These are phyloP conservation scores for Dinothrombium tinctorium DNA, from an alignment of 1,140 invertebrate genomes.

Conservation along the genomic window DNA sequence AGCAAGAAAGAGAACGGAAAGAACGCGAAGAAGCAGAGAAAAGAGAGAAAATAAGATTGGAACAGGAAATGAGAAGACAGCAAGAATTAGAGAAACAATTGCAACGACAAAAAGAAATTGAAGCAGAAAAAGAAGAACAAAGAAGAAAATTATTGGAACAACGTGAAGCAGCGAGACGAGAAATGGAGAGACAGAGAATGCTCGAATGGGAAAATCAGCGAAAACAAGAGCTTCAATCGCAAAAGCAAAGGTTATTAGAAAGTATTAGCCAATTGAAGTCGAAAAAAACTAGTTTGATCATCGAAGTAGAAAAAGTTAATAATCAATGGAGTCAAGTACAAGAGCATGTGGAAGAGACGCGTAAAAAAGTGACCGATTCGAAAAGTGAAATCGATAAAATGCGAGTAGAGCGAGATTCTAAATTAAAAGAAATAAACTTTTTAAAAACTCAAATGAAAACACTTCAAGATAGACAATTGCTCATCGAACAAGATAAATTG, in stretches of 20 bases:
- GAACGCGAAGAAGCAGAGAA: conserved; percentile 66
- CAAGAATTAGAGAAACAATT: conserved; percentile 42
- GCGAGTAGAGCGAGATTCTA: conserved; percentile 62
- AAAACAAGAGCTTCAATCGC: conserved; percentile 53
- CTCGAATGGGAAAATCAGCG: conserved; percentile 88
- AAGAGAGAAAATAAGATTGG: conserved; percentile 42
- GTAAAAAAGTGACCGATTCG: conserved; percentile 63
- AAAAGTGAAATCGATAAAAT: conserved; percentile 91
- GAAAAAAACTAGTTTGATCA: conserved; percentile 57
- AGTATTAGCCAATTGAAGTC: conserved; percentile 67
- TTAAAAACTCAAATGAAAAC: conserved; percentile 38
- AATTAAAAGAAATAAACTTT: conserved; percentile 63
- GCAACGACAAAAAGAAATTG: conserved; percentile 53
- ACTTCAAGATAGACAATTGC: conserved; percentile 38
- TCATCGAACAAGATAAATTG: conserved; percentile 18
- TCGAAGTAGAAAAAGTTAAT: conserved; percentile 44
- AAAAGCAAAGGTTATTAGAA: conserved; percentile 64
- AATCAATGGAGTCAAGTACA: conserved; percentile 8
- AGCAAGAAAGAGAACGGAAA: conserved; percentile 72
- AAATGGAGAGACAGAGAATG: conserved; percentile 81
- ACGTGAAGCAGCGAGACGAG: conserved; percentile 44
- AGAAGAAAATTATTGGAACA: conserved; percentile 31
- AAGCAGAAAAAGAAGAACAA: conserved; percentile 30
- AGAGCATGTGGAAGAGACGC: conserved; percentile 49
- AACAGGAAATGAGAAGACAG: conserved; percentile 22